Evolutionary conservation across 2,888 invertebrate species (phyloP).

Genomic region (Cantharis flavilabris): DNA sequence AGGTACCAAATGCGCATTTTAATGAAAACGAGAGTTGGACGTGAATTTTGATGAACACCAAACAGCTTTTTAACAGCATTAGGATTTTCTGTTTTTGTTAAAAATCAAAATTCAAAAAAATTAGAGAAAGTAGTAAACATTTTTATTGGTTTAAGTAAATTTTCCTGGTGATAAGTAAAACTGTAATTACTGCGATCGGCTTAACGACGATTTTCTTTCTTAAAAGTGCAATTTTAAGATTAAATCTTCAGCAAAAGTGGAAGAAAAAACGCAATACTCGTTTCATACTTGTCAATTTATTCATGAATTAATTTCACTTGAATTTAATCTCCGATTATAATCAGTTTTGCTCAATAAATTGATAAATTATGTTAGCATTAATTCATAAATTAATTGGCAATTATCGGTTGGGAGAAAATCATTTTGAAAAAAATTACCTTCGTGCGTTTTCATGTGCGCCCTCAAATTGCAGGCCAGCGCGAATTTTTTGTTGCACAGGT

Average conservation of each 20-base stretch:
- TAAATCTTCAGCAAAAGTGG: not conserved
- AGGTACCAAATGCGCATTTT: not conserved
- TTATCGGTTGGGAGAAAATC: not conserved
- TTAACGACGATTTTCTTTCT: not conserved
- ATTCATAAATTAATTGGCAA: not conserved
- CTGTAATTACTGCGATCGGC: not conserved
- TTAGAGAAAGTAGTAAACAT: not conserved
- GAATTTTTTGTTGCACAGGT: conserved; percentile 72
- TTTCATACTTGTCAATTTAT: not conserved
- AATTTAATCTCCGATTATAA: not conserved
- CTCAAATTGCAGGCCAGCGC: conserved; percentile 73
- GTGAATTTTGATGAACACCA: not conserved
- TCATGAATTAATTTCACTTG: not conserved
- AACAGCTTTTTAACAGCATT: not conserved
- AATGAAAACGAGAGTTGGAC: not conserved
- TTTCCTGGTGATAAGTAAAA: not conserved
- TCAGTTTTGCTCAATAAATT: not conserved
- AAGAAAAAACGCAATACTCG: not conserved
- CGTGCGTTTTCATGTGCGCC: conserved; percentile 76
- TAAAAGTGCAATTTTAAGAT: not conserved
- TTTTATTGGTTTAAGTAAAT: not conserved
- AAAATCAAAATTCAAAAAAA: too few relatives aligned
- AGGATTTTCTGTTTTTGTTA: not conserved
- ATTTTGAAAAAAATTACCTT: conserved; percentile 60
- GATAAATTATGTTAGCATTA: not conserved